phyloP scores from a whole-genome alignment of 1,140 invertebrate species.

The Spodoptera litura region DNA sequence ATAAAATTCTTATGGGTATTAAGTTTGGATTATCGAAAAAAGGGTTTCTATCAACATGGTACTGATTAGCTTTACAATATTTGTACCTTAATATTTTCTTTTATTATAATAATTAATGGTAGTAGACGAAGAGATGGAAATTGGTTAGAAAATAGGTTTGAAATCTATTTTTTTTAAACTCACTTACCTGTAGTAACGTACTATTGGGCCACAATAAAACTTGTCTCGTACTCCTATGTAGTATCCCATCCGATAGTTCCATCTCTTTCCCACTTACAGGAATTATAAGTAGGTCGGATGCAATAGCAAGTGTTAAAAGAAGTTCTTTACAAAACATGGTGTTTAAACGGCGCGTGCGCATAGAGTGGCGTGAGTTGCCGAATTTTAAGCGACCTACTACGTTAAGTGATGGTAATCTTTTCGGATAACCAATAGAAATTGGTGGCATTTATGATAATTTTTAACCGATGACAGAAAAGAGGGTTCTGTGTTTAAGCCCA shows the following conservation, averaged over 20 bases:
- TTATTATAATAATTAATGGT: no score
- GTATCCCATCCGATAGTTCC: slow-evolving; percentile 44
- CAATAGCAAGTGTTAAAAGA: slow-evolving; percentile 28
- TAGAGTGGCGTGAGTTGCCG: background rate
- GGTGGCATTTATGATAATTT: slow-evolving; percentile 8
- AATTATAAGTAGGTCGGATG: slow-evolving; percentile 16
- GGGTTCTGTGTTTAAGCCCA: background rate
- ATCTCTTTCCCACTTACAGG: slow-evolving; percentile 40
- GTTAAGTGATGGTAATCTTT: slow-evolving; percentile 23
- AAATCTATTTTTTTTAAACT: slow-evolving; percentile 15
- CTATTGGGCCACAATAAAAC: slow-evolving; percentile 78
- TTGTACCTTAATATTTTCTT: no score
- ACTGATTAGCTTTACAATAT: no score
- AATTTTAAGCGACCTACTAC: slow-evolving; percentile 13
- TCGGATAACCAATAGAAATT: slow-evolving; percentile 30
- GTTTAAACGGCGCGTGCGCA: slow-evolving; percentile 18
- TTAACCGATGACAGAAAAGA: background rate
- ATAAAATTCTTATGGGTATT: no score
- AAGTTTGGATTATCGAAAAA: no score
- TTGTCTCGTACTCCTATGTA: slow-evolving; percentile 70
- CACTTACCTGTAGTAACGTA: slow-evolving; percentile 76
- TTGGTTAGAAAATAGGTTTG: no score
- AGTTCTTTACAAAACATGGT: slow-evolving; percentile 49
- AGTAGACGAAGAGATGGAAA: no score
- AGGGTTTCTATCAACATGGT: no score